Conservation (phyloP, 1,140 invertebrate species). For the Dendrolimus kikuchii region DNA sequence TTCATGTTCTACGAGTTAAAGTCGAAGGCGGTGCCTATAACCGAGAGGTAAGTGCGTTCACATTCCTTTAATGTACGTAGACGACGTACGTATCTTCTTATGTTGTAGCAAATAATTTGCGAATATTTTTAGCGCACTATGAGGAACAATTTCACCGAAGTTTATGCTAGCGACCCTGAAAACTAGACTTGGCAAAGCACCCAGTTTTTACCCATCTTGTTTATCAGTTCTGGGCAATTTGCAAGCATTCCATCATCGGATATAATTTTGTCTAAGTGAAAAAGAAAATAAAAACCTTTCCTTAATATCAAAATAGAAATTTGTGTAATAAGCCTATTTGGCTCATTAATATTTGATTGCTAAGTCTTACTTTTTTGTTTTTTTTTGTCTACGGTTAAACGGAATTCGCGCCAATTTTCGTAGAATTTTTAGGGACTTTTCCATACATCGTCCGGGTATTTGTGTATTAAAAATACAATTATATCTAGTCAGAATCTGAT, state of each 20-base stretch:
- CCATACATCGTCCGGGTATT: no score
- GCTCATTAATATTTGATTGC: no score
- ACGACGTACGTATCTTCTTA: conserved; percentile 8
- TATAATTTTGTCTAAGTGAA: conserved; percentile 9
- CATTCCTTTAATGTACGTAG: conserved; percentile 1
- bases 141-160: conserved; percentile 63
- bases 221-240: conserved; percentile 30
- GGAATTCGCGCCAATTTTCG: no score
- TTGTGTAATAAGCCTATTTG: no score
- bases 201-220: conserved; percentile 41
- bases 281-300: no score
- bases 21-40: conserved; percentile 76
- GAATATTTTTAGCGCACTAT: conserved; percentile 61
- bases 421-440: no score
- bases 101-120: conserved; percentile 29
- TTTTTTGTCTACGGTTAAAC: background rate
- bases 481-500: background rate
- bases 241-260: conserved; percentile 20
- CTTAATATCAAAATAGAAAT: no score
- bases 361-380: background rate
- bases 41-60: conserved; percentile 73
- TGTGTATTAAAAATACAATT: background rate
- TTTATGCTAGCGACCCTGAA: conserved; percentile 53
- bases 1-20: conserved; percentile 81
- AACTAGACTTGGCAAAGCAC: conserved; percentile 56